Conservation (phyloP, 23 tunicate genomes). For the Styela plicata region DNA sequence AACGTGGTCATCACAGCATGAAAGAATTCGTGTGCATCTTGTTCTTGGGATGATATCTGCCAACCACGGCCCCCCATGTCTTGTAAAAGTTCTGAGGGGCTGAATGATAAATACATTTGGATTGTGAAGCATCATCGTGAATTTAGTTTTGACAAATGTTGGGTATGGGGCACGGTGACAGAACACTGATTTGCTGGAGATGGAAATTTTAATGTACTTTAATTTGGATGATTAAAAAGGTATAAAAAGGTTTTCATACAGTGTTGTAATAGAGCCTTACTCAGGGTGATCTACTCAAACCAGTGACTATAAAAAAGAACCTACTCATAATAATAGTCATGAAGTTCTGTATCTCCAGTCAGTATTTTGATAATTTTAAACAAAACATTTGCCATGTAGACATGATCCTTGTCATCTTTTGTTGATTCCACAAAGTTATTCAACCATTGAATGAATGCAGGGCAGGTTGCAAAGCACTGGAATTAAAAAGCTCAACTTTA, state of each 20-base stretch:
- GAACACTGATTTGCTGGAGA: too few relatives aligned
- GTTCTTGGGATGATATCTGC: constrained; percentile 74
- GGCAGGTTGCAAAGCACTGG: neutral
- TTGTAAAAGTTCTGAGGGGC: constrained; percentile 47
- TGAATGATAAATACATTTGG: neutral
- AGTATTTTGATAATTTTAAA: neutral
- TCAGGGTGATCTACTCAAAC: too few relatives aligned
- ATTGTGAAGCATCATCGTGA: too few relatives aligned
- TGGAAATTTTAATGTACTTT: too few relatives aligned
- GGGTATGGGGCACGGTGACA: too few relatives aligned
- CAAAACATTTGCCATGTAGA: neutral
- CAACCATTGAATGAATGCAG: neutral
- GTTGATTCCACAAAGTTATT: neutral
- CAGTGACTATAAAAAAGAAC: too few relatives aligned
- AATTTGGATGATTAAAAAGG: too few relatives aligned
- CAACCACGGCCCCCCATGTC: constrained; percentile 60
- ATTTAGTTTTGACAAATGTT: too few relatives aligned
- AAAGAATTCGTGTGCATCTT: constrained; percentile 93
- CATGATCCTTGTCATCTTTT: neutral
- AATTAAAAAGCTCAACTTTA: constrained; percentile 16
- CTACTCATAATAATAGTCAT: neutral
- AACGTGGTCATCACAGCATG: constrained; percentile 61
- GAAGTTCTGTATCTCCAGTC: constrained; percentile 2
- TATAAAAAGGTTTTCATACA: too few relatives aligned
- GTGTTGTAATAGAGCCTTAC: too few relatives aligned